Percentiles rank a stretch among this genome's conserved stretches.
phyloP scores from a whole-genome alignment of 2,113 vertebrate genomes.

The Drymodes brunneopygia region DNA sequence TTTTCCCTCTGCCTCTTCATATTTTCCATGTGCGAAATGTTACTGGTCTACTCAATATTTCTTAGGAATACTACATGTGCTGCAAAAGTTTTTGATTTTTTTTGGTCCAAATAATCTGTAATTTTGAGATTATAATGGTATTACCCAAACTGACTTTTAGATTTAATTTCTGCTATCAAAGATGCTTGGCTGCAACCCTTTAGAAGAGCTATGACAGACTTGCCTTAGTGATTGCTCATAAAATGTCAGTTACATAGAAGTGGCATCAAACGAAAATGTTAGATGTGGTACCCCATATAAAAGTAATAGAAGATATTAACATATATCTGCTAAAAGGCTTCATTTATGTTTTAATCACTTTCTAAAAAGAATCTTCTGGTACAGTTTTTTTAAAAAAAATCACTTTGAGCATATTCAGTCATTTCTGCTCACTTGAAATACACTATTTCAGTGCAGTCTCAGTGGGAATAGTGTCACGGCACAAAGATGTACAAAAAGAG shows the following conservation, averaged over 20 bases:
- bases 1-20: neutral
- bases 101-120: neutral
- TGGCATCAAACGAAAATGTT: neutral
- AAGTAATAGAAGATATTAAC: neutral
- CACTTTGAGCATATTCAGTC: neutral
- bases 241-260: neutral
- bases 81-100: neutral
- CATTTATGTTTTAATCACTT: neutral
- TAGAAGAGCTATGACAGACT: neutral
- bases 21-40: neutral
- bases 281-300: neutral
- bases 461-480: neutral
- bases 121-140: neutral
- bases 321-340: neutral
- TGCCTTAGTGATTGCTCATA: neutral
- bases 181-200: neutral
- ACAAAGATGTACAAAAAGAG: neutral
- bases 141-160: neutral
- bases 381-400: neutral
- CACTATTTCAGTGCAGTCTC: neutral
- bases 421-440: neutral
- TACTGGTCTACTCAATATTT: neutral
- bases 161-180: neutral
- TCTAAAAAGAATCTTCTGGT: neutral
- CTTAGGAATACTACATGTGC: neutral